Evolutionary conservation across 1,140 invertebrate genomes (phyloP).

Genomic region (Eupristina koningsbergeri): DNA sequence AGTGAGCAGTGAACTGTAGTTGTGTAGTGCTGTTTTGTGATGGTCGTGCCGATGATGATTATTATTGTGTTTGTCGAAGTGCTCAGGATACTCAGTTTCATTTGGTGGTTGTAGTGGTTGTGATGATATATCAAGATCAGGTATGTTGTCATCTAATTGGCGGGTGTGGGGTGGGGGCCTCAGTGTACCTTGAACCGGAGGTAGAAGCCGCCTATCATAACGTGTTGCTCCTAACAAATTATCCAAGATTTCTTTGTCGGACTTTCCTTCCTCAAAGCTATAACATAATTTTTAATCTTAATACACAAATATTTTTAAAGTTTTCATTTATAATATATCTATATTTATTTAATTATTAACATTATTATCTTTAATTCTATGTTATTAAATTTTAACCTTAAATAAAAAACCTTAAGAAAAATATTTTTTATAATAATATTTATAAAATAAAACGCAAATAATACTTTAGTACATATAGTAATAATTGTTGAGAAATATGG

Average conservation of each 20-base stretch:
- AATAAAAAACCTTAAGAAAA: too few species aligned
- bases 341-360: too few species aligned
- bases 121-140: conserved; percentile 59
- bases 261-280: conserved; percentile 90
- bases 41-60: conserved; percentile 58
- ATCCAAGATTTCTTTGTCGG: conserved; percentile 91
- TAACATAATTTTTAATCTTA: conserved; percentile 61
- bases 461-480: too few species aligned
- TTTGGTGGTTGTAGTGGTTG: conserved; percentile 49
- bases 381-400: too few species aligned
- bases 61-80: conserved; percentile 55
- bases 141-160: conserved; percentile 68
- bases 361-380: too few species aligned
- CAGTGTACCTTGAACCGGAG: conserved; percentile 85
- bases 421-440: too few species aligned
- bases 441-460: too few species aligned
- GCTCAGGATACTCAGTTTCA: conserved; percentile 66
- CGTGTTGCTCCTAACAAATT: conserved; percentile 84
- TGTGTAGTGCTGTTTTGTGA: conserved; percentile 70
- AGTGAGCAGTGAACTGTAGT: conserved; percentile 72
- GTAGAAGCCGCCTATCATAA: conserved; percentile 89
- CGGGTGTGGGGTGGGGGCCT: conserved; percentile 69
- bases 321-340: too few species aligned
- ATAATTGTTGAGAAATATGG: too few species aligned
- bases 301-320: background rate